Base-by-base conservation (phyloP, 2,797 vertebrate genomes). In the Propithecus deckenii region DNA sequence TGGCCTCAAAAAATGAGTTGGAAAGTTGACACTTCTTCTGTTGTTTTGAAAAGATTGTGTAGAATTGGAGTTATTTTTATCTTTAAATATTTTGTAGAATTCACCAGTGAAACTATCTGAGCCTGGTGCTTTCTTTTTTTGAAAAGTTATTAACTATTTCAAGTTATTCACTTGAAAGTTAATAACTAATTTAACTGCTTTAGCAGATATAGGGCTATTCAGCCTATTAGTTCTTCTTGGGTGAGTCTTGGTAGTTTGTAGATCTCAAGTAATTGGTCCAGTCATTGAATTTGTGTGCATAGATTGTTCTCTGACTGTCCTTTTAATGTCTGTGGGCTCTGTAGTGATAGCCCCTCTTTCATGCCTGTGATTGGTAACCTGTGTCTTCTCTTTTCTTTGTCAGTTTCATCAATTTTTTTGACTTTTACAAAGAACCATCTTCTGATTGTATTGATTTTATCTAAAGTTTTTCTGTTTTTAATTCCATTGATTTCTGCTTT, bases 241-340 rank as follows among this genome's bases (percentile, higher is more conserved):
- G 57, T 4, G 38, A 46, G 22, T 38, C 17, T 30, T 7, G 25
- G 9, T 12, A 30, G 65, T 35, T 74, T 15, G 14, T 46, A 50
- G 10, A 17, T 28, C 25, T 46, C 38, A 12, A 65, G 38, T 18
- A 22, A 1, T 7, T 14, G 46, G 41, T n/a, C 32, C 12, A 3
- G 4, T 5, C 63, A 0, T 5, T 12, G 55, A 10, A 3, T 7
- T 15, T 2, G 12, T 15, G 13, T 10, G n/a, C 18, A 17, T 0
- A 1, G 18, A n/a, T 1, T 3, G 17, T 7, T 7, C 32, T 28
- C 30, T 3, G 3, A 17, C 8, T 14, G 5, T 20, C n/a, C 6
- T 15, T 6, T 1, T 11, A 1, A 0, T 1, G 59, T 30, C 59
- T 28, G 30, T 57, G 67, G 59, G 8, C 10, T 38, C 52, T 0